A percentile compares a stretch with the other conserved stretches of the same genome.
These are phyloP conservation scores for Phanerotoma sp. DNA, from an alignment of 2,888 invertebrate species.

Conservation along the genomic window DNA sequence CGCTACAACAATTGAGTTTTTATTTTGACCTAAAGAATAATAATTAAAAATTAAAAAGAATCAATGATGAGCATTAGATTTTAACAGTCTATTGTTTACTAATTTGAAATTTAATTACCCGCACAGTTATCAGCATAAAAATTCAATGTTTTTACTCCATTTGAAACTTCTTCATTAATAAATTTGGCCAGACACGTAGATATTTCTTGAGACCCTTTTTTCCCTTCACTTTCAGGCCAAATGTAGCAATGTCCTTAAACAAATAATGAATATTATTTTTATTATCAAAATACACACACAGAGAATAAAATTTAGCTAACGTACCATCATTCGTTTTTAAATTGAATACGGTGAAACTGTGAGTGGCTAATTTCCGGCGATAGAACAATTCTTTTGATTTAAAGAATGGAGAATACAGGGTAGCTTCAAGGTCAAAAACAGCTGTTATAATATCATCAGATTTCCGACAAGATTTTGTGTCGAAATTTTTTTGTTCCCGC, in stretches of 20 bases:
- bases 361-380: conserved; percentile 20
- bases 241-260: conserved; percentile 2
- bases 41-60: too few relatives aligned
- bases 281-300: not conserved
- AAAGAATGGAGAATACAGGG: conserved; percentile 16
- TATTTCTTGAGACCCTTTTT: conserved; percentile 1
- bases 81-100: too few relatives aligned
- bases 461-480: not conserved
- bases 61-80: too few relatives aligned
- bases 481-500: not conserved
- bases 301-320: not conserved
- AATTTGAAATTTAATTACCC: too few relatives aligned
- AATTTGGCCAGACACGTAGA: conserved; percentile 4
- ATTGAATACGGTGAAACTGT: conserved; percentile 20
- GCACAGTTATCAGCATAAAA: conserved; percentile 17
- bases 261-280: not conserved
- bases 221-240: not conserved
- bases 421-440: conserved; percentile 9
- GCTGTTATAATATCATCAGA: not conserved
- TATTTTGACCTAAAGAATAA: too few relatives aligned
- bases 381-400: conserved; percentile 16
- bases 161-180: conserved; percentile 1
- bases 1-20: too few relatives aligned
- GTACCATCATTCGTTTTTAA: conserved; percentile 16
- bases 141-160: conserved; percentile 8